phyloP scores from a whole-genome alignment of 1,140 invertebrate genomes.

The Hylaeus volcanicus region DNA sequence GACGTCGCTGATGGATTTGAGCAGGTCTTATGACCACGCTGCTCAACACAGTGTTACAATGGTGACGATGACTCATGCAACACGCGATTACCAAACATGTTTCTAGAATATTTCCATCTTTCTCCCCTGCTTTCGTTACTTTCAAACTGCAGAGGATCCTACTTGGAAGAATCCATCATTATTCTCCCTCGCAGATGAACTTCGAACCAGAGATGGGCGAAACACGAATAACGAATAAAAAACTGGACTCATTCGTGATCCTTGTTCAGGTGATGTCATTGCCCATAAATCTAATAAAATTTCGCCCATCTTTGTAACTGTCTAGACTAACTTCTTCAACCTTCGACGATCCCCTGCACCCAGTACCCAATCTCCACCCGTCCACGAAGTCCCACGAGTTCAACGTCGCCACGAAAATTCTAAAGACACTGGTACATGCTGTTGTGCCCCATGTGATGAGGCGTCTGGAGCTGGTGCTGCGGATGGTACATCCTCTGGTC shows the following conservation, averaged over 20 bases:
- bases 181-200: no score
- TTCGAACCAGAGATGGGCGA: no score
- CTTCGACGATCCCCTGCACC: no score
- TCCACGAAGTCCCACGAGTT: no score
- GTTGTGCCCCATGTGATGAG: slow-evolving; percentile 71
- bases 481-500: slow-evolving; percentile 75
- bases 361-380: no score
- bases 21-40: not conserved
- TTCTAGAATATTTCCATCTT: not conserved
- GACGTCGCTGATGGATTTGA: not conserved
- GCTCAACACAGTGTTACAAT: not conserved
- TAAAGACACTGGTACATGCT: slow-evolving; percentile 79
- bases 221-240: no score
- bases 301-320: no score
- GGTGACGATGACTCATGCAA: slow-evolving; percentile 18
- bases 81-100: not conserved
- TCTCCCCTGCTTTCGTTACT: not conserved
- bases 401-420: not conserved
- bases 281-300: no score
- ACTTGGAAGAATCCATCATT: not conserved
- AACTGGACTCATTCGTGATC: no score
- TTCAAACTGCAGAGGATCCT: not conserved
- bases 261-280: no score
- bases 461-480: slow-evolving; percentile 67
- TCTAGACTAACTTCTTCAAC: no score